phyloP scores from a whole-genome alignment of 2,113 vertebrate genomes.

The Crotalus viridis region DNA sequence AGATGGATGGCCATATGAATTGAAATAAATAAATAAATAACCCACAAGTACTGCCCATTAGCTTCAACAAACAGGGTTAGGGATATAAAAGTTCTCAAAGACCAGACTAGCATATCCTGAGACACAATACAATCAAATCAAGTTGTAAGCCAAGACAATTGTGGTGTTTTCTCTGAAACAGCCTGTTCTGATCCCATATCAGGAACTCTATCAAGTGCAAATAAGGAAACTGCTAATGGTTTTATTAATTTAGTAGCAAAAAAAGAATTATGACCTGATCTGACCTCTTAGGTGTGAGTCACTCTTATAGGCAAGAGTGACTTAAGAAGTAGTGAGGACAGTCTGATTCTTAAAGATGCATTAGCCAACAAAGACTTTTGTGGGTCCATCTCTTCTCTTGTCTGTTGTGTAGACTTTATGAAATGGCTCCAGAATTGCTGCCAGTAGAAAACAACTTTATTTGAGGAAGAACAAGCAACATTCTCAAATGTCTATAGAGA shows the following conservation, averaged over 20 bases:
- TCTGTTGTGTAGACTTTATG: background rate
- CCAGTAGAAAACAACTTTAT: background rate
- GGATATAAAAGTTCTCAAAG: background rate
- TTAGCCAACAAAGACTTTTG: background rate
- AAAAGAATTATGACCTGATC: no score
- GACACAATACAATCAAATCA: background rate
- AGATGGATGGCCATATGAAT: background rate
- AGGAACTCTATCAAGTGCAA: background rate
- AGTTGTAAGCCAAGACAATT: background rate
- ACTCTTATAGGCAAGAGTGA: background rate
- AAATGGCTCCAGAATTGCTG: background rate
- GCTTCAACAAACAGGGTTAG: background rate
- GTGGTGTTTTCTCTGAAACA: background rate
- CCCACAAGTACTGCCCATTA: background rate
- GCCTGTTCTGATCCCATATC: background rate
- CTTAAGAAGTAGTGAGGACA: background rate
- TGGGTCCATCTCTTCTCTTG: background rate
- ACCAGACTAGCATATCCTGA: background rate
- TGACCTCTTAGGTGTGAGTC: no score
- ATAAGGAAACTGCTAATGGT: background rate
- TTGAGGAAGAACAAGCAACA: background rate
- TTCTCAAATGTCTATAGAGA: background rate
- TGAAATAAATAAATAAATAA: background rate
- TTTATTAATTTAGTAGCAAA: no score
- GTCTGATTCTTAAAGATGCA: background rate